phyloP scores from a whole-genome alignment of 1,140 invertebrate genomes.

The Sarcophaga bullata region DNA sequence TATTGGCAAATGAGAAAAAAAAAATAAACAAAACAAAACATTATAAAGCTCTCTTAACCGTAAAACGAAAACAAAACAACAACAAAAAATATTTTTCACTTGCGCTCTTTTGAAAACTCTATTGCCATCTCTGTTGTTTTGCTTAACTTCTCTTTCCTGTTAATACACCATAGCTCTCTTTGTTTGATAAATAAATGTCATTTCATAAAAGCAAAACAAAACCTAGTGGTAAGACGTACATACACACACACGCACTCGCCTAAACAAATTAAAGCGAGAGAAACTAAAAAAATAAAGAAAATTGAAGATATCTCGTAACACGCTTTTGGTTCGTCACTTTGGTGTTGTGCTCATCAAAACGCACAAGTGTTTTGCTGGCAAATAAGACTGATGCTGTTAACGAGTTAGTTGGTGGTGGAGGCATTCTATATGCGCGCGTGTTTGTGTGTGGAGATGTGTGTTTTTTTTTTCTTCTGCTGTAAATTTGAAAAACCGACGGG shows the following conservation, averaged over 20 bases:
- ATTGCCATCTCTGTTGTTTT: not conserved
- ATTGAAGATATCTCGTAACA: not conserved
- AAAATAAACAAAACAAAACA: not conserved
- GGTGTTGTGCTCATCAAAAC: slow-evolving; percentile 8
- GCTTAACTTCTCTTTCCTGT: not conserved
- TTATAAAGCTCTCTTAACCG: not conserved
- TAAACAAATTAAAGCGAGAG: not conserved
- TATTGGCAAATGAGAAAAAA: slow-evolving; percentile 33
- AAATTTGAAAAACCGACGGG: slow-evolving; percentile 21
- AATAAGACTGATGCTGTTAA: too few species aligned
- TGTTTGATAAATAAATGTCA: slow-evolving; percentile 21
- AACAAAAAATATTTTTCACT: not conserved
- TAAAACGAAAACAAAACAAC: not conserved
- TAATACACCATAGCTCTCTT: not conserved
- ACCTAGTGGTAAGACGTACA: too few species aligned
- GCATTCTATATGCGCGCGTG: too few species aligned
- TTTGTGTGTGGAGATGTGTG: too few species aligned
- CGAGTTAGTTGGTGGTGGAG: too few species aligned
- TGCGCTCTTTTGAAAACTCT: slow-evolving; percentile 5
- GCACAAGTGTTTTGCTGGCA: slow-evolving; percentile 2
- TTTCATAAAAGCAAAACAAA: slow-evolving; percentile 22
- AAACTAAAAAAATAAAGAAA: too few species aligned
- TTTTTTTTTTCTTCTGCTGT: not conserved
- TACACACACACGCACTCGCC: not conserved
- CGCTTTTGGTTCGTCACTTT: not conserved